A percentile compares a stretch with the other conserved stretches of the same genome.
These are phyloP conservation scores for Cettia cetti DNA, from an alignment of 2,113 vertebrate species.

Conservation along the genomic window DNA sequence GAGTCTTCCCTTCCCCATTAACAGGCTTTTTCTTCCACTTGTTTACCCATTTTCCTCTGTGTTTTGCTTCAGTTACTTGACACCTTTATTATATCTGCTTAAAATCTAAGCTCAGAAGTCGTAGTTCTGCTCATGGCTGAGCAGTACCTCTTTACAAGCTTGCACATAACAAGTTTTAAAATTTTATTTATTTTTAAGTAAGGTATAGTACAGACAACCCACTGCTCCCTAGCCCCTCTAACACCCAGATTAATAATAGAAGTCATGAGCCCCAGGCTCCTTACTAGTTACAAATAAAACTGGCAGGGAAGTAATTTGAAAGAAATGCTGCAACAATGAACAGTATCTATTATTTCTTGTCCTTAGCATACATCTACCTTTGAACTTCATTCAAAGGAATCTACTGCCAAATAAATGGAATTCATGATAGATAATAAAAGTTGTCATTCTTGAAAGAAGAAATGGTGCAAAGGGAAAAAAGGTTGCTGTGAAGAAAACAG, in stretches of 20 bases:
- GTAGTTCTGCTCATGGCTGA: neutral
- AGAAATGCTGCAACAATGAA: neutral
- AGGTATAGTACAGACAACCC: neutral
- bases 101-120: neutral
- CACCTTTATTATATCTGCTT: neutral
- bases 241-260: neutral
- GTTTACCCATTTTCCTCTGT: neutral
- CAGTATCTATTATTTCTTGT: neutral
- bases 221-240: neutral
- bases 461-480: neutral
- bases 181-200: neutral
- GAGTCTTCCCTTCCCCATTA: neutral
- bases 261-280: neutral
- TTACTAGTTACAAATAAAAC: neutral
- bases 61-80: neutral
- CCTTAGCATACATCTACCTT: neutral
- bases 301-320: neutral
- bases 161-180: neutral
- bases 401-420: neutral
- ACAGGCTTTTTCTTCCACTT: neutral
- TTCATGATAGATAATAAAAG: neutral
- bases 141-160: neutral
- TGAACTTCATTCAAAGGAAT: neutral
- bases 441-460: neutral
- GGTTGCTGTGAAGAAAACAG: neutral